Base-by-base conservation (phyloP, 2,113 vertebrate species). In the Myrmecobius fasciatus region DNA sequence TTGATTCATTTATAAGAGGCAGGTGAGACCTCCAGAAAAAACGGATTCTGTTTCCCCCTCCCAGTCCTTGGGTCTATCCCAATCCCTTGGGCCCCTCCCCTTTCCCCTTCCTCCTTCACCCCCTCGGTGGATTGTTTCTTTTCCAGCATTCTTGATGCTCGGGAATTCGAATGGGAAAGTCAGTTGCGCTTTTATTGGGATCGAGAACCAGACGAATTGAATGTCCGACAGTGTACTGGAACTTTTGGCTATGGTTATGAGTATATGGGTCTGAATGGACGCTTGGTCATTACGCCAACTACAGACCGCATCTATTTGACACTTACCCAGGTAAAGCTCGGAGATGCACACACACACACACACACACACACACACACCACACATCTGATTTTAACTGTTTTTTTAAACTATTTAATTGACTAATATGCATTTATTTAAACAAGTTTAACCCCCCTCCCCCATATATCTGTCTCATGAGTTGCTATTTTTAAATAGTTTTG, bases 281-380 rank as follows among this genome's bases (percentile, higher is more conserved):
- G 99, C 0, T 98, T 99, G 92, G 99, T 99, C 89, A 99, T 99
- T 98, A 99, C 99, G 0, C 99, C 99, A 0, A 99, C 99, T 89
- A 99, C 99, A 0, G 99, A 99, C 95, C 98, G 99, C 8, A 99
- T 99, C 96, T 99, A 99, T 97, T 98, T 99, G 96, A 99, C 99
- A 0, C 99, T 99, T 92, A 99, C 99, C 0, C 99, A 99, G 99
- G 99, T 99, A 97, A 36, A 0, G 1, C n/a, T 48, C 1, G 1
- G 67, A 43, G 67, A 83, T 24, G 8, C 6, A 2, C 17, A 43
- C 6, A 24, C 36, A 75, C 25, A 28, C 53, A 56, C 25, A 56
- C 8, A 28, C 11, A 12, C 28, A 60, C 10, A 60, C 53, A 54
- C 53, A 54, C 53, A 54, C 25, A 56, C 54, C 54, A 28, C 8